Evolutionary conservation across 2,888 invertebrate genomes (phyloP).

Genomic region (Leucoma salicis): DNA sequence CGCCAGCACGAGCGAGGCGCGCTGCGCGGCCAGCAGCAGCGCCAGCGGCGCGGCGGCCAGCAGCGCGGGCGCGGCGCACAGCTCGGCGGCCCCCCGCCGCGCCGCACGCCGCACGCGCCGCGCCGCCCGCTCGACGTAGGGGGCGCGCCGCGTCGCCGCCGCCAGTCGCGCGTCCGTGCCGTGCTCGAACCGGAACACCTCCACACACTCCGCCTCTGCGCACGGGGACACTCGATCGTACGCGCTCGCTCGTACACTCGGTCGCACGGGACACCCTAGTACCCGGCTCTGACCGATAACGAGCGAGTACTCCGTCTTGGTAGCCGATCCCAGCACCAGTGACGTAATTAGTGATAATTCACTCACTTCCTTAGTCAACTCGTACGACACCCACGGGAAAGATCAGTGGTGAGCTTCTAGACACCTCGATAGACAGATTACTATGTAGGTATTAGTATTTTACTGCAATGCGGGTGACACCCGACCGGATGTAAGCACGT

Average conservation of each 20-base stretch:
- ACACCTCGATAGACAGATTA: too few relatives aligned
- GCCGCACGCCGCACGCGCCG: slow-evolving; percentile 29
- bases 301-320: not conserved
- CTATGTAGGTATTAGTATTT: too few relatives aligned
- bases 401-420: too few relatives aligned
- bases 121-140: slow-evolving; percentile 31
- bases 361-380: not conserved
- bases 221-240: not conserved
- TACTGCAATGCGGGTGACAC: too few relatives aligned
- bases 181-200: slow-evolving; percentile 57
- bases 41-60: slow-evolving; percentile 84
- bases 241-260: too few relatives aligned
- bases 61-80: slow-evolving; percentile 80
- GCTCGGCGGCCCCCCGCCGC: slow-evolving; percentile 81
- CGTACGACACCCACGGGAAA: not conserved
- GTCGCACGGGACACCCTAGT: not conserved
- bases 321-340: too few relatives aligned
- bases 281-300: not conserved
- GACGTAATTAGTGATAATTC: not conserved
- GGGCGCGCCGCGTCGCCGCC: slow-evolving; percentile 27
- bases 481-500: too few relatives aligned
- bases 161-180: slow-evolving; percentile 38
- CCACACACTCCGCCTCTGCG: slow-evolving; percentile 51
- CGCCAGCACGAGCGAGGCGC: slow-evolving; percentile 30
- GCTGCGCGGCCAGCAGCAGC: slow-evolving; percentile 68